These are phyloP conservation scores for Ectropis crepuscularia DNA, from an alignment of 2,888 invertebrate species.

Conservation along the genomic window DNA sequence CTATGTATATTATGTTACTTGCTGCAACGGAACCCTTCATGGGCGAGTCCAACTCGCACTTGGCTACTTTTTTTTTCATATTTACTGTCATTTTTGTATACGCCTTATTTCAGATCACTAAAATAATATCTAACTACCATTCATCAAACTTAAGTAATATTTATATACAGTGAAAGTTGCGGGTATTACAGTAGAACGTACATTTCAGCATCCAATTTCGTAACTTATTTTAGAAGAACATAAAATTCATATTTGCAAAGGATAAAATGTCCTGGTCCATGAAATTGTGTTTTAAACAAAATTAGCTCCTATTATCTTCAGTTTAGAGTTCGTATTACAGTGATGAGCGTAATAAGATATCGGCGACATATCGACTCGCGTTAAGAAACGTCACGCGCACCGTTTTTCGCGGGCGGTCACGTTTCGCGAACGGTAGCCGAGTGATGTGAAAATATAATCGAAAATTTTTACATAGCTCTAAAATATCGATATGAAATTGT, in stretches of 20 bases:
- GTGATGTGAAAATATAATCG: slow-evolving; percentile 55
- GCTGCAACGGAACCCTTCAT: too few species aligned
- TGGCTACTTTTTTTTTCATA: too few species aligned
- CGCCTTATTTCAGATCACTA: too few species aligned
- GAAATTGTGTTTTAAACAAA: slow-evolving; percentile 21
- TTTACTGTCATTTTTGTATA: too few species aligned
- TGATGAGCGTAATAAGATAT: slow-evolving; percentile 49
- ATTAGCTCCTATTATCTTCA: slow-evolving; percentile 26
- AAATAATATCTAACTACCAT: too few species aligned
- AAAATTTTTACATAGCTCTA: too few species aligned
- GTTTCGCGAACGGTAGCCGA: slow-evolving; percentile 74
- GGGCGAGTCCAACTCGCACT: too few species aligned
- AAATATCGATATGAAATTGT: slow-evolving; percentile 1
- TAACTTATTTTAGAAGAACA: background rate
- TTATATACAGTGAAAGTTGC: slow-evolving; percentile 9
- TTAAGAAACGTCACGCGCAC: slow-evolving; percentile 75
- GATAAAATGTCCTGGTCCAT: slow-evolving; percentile 35
- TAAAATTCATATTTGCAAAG: slow-evolving; percentile 18
- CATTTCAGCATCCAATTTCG: slow-evolving; percentile 1
- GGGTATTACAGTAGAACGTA: background rate
- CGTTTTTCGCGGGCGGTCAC: slow-evolving; percentile 78
- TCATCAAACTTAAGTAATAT: slow-evolving; percentile 1
- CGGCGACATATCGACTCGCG: slow-evolving; percentile 71
- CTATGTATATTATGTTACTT: too few species aligned
- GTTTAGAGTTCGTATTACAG: slow-evolving; percentile 47